These are phyloP conservation scores for Sinocyclocheilus anshuiensis DNA, from an alignment of 2,113 vertebrate species.

Conservation along the genomic window DNA sequence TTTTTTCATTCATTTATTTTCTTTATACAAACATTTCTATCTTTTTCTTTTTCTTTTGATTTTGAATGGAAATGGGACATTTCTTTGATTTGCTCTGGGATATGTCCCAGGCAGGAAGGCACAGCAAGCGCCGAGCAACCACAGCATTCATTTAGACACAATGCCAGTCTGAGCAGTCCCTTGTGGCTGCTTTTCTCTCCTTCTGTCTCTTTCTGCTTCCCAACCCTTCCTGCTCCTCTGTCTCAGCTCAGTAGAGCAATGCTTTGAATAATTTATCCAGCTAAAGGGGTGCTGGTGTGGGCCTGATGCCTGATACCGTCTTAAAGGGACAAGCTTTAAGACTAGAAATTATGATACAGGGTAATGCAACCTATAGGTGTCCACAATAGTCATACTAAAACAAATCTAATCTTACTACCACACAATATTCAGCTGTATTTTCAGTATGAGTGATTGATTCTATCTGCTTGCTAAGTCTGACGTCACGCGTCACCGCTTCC, in stretches of 20 bases:
- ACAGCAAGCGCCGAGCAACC: not conserved
- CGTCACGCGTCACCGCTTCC: not conserved
- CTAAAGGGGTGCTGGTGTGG: slow-evolving; percentile 62
- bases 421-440: not conserved
- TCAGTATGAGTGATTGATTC: not conserved
- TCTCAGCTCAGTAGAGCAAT: slow-evolving; percentile 67
- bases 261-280: slow-evolving; percentile 75
- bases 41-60: not conserved
- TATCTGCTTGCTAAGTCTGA: not conserved
- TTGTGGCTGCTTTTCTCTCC: slow-evolving; percentile 5
- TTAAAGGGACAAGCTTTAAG: slow-evolving; percentile 61
- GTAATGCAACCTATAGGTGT: not conserved
- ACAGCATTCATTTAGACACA: slow-evolving; percentile 23
- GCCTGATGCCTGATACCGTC: slow-evolving; percentile 55
- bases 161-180: slow-evolving; percentile 2
- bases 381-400: not conserved
- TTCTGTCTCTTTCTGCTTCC: slow-evolving; percentile 14
- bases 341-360: not conserved
- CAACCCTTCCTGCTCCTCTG: not conserved
- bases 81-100: not conserved
- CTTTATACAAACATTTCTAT: not conserved
- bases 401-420: not conserved
- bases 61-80: not conserved
- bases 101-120: not conserved
- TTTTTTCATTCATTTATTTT: not conserved